A percentile compares a stretch with the other conserved stretches of the same genome.
Conservation (phyloP, 1,140 invertebrate species). For the Anagrus nilaparvatae region DNA sequence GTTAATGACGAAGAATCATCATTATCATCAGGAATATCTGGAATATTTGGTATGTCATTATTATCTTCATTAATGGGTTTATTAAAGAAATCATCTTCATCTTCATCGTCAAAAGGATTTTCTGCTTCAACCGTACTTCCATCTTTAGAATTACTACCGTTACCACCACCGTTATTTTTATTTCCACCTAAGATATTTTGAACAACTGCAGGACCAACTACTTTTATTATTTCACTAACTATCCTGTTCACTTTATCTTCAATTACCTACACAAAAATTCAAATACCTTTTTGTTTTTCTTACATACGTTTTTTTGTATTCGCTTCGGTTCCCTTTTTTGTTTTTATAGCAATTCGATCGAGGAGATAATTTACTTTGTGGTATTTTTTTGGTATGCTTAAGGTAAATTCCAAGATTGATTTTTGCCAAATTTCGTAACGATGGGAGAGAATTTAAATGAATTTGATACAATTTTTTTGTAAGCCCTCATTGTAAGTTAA, state of each 20-base stretch:
- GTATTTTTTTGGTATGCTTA: constrained; percentile 1
- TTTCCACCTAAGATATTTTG: constrained; percentile 43
- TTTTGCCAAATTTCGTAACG: constrained; percentile 20
- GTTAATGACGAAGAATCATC: too few relatives aligned
- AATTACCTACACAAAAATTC: constrained; percentile 59
- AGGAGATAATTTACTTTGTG: too few relatives aligned
- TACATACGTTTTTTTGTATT: constrained; percentile 10
- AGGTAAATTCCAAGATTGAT: neutral
- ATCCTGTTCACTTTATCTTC: constrained; percentile 66
- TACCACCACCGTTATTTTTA: constrained; percentile 31
- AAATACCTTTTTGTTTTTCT: too few relatives aligned
- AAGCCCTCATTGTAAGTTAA: too few relatives aligned
- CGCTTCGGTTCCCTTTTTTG: neutral
- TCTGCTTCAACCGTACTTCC: constrained; percentile 27
- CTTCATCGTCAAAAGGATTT: constrained; percentile 32
- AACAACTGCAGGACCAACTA: constrained; percentile 55
- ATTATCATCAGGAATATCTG: too few relatives aligned
- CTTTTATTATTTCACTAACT: constrained; percentile 53
- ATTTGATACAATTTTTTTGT: too few relatives aligned
- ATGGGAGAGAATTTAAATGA: constrained; percentile 4
- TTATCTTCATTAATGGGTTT: neutral
- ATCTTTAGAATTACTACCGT: constrained; percentile 22
- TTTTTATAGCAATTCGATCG: too few relatives aligned
- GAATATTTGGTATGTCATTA: too few relatives aligned
- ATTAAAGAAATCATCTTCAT: constrained; percentile 18